phyloP scores from a whole-genome alignment of 2,888 invertebrate genomes.

The Hydriomena furcata region DNA sequence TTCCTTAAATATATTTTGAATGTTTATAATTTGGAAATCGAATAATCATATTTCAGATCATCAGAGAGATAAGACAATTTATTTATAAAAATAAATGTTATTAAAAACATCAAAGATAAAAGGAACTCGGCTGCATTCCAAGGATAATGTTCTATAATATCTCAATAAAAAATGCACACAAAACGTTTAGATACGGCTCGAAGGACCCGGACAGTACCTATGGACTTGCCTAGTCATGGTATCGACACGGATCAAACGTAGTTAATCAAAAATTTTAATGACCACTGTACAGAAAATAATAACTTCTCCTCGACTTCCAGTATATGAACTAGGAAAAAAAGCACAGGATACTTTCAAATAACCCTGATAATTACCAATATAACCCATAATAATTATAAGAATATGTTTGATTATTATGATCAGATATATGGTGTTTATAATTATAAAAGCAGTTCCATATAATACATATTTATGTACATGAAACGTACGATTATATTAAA shows the following conservation, averaged over 20 bases:
- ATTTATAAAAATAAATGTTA: too few relatives aligned
- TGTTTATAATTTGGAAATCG: too few relatives aligned
- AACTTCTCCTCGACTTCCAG: constrained; percentile 73
- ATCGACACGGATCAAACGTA: constrained; percentile 81
- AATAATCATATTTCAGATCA: constrained; percentile 15
- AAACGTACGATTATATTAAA: too few relatives aligned
- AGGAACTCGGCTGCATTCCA: constrained; percentile 55
- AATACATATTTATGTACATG: too few relatives aligned
- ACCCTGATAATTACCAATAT: background rate
- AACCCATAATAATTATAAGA: too few relatives aligned
- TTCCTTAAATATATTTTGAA: too few relatives aligned
- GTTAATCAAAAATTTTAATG: constrained; percentile 84
- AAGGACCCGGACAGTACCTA: constrained; percentile 71
- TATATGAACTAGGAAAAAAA: constrained; percentile 37
- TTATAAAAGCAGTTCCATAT: too few relatives aligned
- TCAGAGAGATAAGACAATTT: constrained; percentile 2
- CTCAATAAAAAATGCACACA: constrained; percentile 67
- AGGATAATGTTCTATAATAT: constrained; percentile 69
- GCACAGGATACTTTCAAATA: constrained; percentile 56
- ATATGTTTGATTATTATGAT: too few relatives aligned
- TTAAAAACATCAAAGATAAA: constrained; percentile 44
- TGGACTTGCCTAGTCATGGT: constrained; percentile 75
- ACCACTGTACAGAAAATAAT: constrained; percentile 83
- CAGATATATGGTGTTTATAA: too few relatives aligned
- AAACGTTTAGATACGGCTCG: constrained; percentile 76